Base-by-base conservation (phyloP, 2,888 invertebrate species). In the Peribatodes rhomboidaria region DNA sequence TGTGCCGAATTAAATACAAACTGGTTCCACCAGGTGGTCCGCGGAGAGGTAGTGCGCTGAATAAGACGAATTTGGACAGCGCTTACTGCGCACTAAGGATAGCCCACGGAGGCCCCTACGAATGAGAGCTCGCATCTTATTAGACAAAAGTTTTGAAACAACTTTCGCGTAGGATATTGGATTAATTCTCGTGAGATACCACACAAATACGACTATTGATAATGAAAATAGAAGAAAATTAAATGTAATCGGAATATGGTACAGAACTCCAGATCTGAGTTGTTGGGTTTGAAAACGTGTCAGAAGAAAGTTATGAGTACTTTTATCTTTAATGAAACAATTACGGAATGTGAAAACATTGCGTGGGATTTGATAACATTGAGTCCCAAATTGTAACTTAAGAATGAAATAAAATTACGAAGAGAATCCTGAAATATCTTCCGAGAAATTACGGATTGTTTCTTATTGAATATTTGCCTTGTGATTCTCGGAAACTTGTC, bases 1-100 rank as follows among this genome's bases (percentile, higher is more conserved):
- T 67, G 60, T 71, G 65, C 65, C 63, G 65, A 71, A 68, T 69
- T 66, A 68, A 64, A 73, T 65, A 66, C 67, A 68, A 73, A 73
- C 73, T 58, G 73, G 73, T 73, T 73, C 62, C 49, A 67, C 73
- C 73, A 73, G 73, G 73, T 73, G 73, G 73, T 68, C 71, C 64
- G 65, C 68, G 55, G 54, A 62, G 67, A 61, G 61, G 18, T 22
- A 9, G 46, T 27, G 65, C 68, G 57, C 52, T 69, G 68, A 72
- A 70, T 72, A 70, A 68, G 69, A 69, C 59, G 60, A 61, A 62
- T 61, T 66, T 65, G 62, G 69, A 50, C 61, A 65, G 31, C 54
- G 65, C 61, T 67, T 69, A 68, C 63, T 72, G 68, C 72, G 71
- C 67, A 67, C 65, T 59, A 41, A 64, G 67, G 62, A 68, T 62